Conservation (phyloP, 2,888 invertebrate species). For the Chelonus formosanus region DNA sequence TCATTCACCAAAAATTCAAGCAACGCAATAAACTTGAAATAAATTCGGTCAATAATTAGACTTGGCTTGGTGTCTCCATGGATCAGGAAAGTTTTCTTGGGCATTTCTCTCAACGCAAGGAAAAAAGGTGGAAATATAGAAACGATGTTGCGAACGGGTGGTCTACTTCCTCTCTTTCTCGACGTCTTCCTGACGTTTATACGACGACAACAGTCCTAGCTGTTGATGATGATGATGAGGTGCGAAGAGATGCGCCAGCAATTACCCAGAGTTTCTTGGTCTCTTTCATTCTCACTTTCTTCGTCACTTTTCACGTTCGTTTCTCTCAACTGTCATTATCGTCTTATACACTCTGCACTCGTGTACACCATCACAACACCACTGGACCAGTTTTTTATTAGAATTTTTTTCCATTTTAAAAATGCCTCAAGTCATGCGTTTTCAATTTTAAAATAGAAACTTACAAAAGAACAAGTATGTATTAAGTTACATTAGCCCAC, state of each 20-base stretch:
- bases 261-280: conserved; percentile 51
- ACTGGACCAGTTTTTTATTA: conserved; percentile 35
- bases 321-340: conserved; percentile 21
- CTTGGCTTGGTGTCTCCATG: too few species aligned
- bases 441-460: too few species aligned
- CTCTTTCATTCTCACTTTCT: conserved; percentile 30
- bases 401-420: conserved; percentile 22
- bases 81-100: too few species aligned
- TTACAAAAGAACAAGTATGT: too few species aligned
- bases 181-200: conserved; percentile 29
- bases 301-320: conserved; percentile 28
- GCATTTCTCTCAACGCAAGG: conserved; percentile 23
- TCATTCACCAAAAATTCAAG: conserved; percentile 8
- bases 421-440: conserved; percentile 35
- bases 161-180: conserved; percentile 40
- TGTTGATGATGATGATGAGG: conserved; percentile 65
- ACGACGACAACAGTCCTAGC: conserved; percentile 52
- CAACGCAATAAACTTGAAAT: conserved; percentile 1
- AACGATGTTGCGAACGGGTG: conserved; percentile 48
- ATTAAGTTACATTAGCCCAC: neutral
- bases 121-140: conserved; percentile 26
- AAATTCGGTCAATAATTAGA: conserved; percentile 1
- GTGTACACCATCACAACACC: too few species aligned
- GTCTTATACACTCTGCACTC: conserved; percentile 26
- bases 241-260: conserved; percentile 65